Evolutionary conservation across 2,113 vertebrate species (phyloP).

Genomic region (Lanius collurio): DNA sequence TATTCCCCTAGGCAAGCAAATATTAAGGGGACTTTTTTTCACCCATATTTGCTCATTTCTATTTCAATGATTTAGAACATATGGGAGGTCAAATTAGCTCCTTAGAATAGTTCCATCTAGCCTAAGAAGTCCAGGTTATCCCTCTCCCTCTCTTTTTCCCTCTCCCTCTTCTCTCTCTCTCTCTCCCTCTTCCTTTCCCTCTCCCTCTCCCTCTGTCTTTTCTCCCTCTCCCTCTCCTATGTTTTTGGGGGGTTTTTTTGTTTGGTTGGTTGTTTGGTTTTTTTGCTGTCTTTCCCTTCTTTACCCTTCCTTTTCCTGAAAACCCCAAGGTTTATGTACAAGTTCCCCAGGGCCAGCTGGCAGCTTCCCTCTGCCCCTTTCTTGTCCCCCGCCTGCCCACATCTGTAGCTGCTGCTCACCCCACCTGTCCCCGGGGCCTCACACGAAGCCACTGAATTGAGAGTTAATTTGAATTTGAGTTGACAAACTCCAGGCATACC

Average conservation of each 20-base stretch:
- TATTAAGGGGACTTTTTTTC: not conserved
- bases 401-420: conserved; percentile 12
- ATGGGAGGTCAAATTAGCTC: not conserved
- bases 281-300: not conserved
- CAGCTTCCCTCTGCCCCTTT: not conserved
- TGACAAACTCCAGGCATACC: conserved; percentile 54
- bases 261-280: no score
- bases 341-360: not conserved
- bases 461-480: conserved; percentile 62
- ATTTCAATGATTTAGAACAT: not conserved
- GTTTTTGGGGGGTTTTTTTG: no score
- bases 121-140: not conserved
- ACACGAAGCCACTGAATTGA: conserved; percentile 51
- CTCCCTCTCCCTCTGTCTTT: no score
- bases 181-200: not conserved
- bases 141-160: not conserved
- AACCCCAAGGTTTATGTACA: not conserved
- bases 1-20: conserved; percentile 29
- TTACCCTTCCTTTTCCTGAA: not conserved
- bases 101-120: not conserved
- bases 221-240: no score
- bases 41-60: conserved; percentile 8
- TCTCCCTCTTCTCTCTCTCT: no score
- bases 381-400: not conserved
- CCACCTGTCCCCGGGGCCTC: not conserved